Base-by-base conservation (phyloP, 2,888 invertebrate species). In the Coenonympha glycerion region DNA sequence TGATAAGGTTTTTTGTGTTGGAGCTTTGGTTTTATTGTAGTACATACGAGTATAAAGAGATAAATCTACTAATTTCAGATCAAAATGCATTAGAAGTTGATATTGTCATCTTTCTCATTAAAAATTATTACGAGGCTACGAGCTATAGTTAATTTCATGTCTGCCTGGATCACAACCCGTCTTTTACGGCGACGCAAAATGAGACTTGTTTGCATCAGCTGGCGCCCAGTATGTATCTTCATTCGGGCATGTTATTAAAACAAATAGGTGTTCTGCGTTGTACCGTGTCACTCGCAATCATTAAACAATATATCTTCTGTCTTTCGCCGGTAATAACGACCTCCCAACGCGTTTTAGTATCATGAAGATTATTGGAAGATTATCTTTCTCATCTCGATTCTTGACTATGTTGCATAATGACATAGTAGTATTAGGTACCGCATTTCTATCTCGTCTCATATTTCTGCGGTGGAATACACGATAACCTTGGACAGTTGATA, bases 221-320 rank as follows among this genome's bases (percentile, higher is more conserved):
- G 57, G 46, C 49, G 47, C 37, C 48, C 28, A 33, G 55, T 63
- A 66, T 64, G 63, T 62, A 47, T 69, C 67, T 66, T 65, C 63
- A 62, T 66, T 66, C 61, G 63, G 63, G 60, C 65, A 61, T 70
- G 66, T 73, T 76, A 78, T 76, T 77, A 71, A 76, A 77, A 78
- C 70, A 78, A 79, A 80, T 76, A 78, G 73, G 71, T 68, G 65
- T 67, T 66, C 65, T 56, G 57, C 60, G 61, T 57, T 59, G 59
- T 59, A 55, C 59, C 55, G 56, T 66, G 70, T 71, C 69, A 65
- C 66, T 72, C 60, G 66, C 69, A 73, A 78, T 77, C 73, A 73
- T 73, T 73, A 68, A 74, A 78, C 75, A 68, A 80, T 80, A 76
- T 75, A 79, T 79, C 74, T 75, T 65, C 49, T 48, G 58, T 58